A percentile compares a stretch with the other conserved stretches of the same genome.
Conservation (phyloP, 2,888 invertebrate genomes). For the Cheilosia scutellata region DNA sequence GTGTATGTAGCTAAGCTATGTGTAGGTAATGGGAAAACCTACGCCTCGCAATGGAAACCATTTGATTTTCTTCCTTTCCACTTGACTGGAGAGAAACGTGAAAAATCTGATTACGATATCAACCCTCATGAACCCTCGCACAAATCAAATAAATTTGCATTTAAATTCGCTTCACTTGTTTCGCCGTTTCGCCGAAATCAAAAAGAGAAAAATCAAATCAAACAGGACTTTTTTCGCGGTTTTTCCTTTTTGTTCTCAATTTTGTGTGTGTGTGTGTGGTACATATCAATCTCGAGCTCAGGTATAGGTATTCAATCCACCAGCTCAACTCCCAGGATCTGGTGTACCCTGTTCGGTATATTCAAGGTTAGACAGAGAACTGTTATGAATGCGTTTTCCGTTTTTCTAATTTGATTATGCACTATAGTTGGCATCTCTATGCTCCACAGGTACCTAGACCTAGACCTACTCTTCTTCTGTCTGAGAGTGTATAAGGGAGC, state of each 20-base stretch:
- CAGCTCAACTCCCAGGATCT: neutral
- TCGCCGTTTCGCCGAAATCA: slow-evolving; percentile 49
- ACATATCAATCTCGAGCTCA: slow-evolving; percentile 23
- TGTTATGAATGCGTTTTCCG: slow-evolving; percentile 60
- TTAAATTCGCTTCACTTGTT: slow-evolving; percentile 64
- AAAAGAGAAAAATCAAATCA: slow-evolving; percentile 63
- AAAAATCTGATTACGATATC: slow-evolving; percentile 52
- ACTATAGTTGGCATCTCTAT: slow-evolving; percentile 12
- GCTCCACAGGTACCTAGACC: slow-evolving; percentile 22
- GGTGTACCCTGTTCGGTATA: neutral
- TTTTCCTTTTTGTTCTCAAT: neutral
- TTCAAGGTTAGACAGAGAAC: slow-evolving; percentile 1
- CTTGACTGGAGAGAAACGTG: neutral
- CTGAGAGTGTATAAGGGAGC: slow-evolving; percentile 23
- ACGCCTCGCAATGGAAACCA: neutral
- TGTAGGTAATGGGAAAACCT: neutral
- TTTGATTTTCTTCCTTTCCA: neutral
- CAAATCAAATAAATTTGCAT: slow-evolving; percentile 65
- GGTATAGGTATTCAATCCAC: neutral
- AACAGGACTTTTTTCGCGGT: slow-evolving; percentile 17
- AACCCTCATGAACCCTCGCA: slow-evolving; percentile 31
- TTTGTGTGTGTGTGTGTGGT: neutral
- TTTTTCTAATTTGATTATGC: slow-evolving; percentile 63
- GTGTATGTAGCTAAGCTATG: neutral
- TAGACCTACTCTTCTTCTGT: no score